Evolutionary conservation across 2,113 vertebrate genomes (phyloP), one percentile per base, ranked within the genome.

Genomic region (Hippolais icterina): DNA sequence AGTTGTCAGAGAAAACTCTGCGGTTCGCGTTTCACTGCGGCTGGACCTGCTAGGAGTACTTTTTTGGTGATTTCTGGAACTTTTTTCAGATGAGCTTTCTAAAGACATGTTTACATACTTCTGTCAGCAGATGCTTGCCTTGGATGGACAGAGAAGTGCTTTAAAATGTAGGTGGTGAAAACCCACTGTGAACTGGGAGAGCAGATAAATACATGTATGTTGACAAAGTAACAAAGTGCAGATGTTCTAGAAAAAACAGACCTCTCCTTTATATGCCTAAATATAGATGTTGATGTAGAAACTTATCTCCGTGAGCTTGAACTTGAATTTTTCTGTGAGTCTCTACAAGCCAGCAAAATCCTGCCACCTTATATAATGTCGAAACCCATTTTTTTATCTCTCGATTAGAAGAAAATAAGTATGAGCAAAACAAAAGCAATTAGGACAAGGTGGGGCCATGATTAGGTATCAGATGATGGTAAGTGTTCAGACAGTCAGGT

Each of bases 361-460:
- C n/a, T 37, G 19, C 46, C 37, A 53, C 63, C 52, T 92, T 70
- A 71, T 35, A 47, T n/a, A 53, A 64, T 63, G 71, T 71, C 5
- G 49, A 83, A 85, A 39, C 24, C 12, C 10, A 4, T 1, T 20
- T 57, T 63, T 79, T 83, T 74, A 63, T 52, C 64, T 83, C 64
- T 46, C 29, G 56, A 52, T 80, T n/a, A 53, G 59, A 60, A 80
- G 59, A 89, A 93, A 68, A 78, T 44, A 2, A 76, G 63, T 44
- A n/a, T 69, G 71, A 91, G 68, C 37, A 69, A 85, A 88, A 61
- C 82, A 87, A 90, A 89, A 85, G 44, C 60, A 92, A 68, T 94
- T 78, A 87, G 47, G 86, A n/a, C 37, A 52, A 87, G 81, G 83
- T 3, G 57, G 61, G 76, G 83, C 81, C 31, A 23, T 42, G 57